Conservation (phyloP, 2,888 invertebrate species). For the Augochlorella aurata region DNA sequence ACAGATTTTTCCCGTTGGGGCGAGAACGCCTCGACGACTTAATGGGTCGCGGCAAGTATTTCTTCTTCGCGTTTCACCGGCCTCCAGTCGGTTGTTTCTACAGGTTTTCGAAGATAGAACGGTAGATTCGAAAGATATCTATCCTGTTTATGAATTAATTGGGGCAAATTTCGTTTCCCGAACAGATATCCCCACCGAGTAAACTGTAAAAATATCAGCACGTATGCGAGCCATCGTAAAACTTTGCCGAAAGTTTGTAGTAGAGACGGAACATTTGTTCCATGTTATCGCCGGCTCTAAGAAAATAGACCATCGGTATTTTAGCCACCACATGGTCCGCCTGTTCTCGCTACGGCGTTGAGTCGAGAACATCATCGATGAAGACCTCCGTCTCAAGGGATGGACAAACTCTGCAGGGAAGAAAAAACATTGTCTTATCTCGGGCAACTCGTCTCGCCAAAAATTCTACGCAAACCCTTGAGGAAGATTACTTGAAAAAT, state of each 20-base stretch:
- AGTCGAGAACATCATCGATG: slow-evolving; percentile 44
- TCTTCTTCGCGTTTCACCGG: slow-evolving; percentile 21
- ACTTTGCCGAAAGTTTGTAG: slow-evolving; percentile 48
- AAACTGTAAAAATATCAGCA: slow-evolving; percentile 58
- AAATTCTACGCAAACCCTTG: not conserved
- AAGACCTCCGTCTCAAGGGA: slow-evolving; percentile 6
- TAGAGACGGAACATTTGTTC: slow-evolving; percentile 55
- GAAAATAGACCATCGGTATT: slow-evolving; percentile 59
- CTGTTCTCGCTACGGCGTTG: slow-evolving; percentile 36
- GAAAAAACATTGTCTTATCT: not conserved
- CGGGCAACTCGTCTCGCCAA: not conserved
- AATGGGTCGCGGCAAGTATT: slow-evolving; percentile 7
- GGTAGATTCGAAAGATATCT: too few relatives aligned
- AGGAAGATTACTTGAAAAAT: not conserved
- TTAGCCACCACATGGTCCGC: slow-evolving; percentile 40
- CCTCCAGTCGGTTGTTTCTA: not conserved
- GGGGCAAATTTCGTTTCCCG: slow-evolving; percentile 10
- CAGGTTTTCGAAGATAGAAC: too few relatives aligned
- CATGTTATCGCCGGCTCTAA: slow-evolving; percentile 53
- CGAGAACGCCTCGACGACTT: not conserved
- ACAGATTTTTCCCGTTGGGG: slow-evolving; percentile 40
- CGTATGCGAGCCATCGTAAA: slow-evolving; percentile 55
- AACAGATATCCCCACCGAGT: slow-evolving; percentile 28
- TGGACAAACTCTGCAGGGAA: not conserved
- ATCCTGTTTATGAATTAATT: not conserved